Evolutionary conservation across 2,888 invertebrate genomes (phyloP), one percentile per base, ranked within the genome.

Genomic region (Branchellion lobata): DNA sequence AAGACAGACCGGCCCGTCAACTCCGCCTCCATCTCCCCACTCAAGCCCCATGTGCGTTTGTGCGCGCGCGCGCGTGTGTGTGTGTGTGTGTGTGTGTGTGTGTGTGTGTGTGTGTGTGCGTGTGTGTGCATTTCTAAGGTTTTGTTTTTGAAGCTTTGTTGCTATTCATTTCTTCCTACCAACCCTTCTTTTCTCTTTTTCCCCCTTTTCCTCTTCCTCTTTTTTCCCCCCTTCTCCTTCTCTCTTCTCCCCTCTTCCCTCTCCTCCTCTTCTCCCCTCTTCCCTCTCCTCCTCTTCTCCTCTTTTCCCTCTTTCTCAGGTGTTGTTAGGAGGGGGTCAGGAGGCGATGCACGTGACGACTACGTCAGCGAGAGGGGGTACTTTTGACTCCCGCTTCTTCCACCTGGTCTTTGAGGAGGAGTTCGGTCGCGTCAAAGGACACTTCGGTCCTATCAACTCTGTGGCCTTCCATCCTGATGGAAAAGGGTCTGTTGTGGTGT

Each of bases 381-480:
- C 98, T 90, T 99, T 99, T 87, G 98, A 99, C 87, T 95, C 92
- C 14, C 93, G 88, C 78, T 95, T 97, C 90, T 98, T 93, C 91
- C 96, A 97, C 88, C 89, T 96, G 85, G 92, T 97, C 33, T 97
- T 95, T 88, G 96, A 96, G 89, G 96, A 97, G 86, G 97, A 97
- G 87, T 97, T 97, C 88, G 96, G 93, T 0, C 90, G 96, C 81
- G 92, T 99, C n/a, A 99, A 98, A 88, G 98, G 98, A 80, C 99
- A 99, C 89, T 99, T 99, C 87, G 99, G 99, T 84, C 99, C 99
- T 0, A 99, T 99, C 85, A 99, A 99, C 91, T 95, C 95, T 88
- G 91, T 98, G 84, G 93, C 94, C 75, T 99, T 98, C 90, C 96
- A 97, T 89, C 99, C 99, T 0, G 95, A 96, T 89, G 99, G 99